Percentiles rank a stretch among this genome's conserved stretches.
These are phyloP conservation scores for Bombus affinis DNA, from an alignment of 1,140 invertebrate genomes.

Conservation along the genomic window DNA sequence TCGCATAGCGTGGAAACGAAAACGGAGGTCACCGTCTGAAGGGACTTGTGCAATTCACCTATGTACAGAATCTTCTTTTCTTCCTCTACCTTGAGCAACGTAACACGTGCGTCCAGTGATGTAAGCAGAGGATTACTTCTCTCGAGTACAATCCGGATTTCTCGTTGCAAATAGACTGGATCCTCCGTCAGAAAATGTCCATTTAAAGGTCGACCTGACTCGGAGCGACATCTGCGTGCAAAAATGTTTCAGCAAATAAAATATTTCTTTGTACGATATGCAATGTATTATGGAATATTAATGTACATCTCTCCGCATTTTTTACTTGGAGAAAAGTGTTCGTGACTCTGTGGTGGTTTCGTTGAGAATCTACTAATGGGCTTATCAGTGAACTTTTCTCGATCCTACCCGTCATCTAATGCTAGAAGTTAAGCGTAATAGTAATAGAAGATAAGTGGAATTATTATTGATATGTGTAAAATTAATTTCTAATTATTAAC, in stretches of 20 bases:
- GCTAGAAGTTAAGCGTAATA: too few species aligned
- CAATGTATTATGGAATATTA: neutral
- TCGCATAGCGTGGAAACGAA: slow-evolving; percentile 59
- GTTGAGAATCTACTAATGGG: too few species aligned
- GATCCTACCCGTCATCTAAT: too few species aligned
- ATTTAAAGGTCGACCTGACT: slow-evolving; percentile 47
- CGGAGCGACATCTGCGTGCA: neutral
- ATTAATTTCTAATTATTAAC: too few species aligned
- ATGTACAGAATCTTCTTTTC: slow-evolving; percentile 60
- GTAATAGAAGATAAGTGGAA: too few species aligned
- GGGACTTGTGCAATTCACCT: slow-evolving; percentile 74
- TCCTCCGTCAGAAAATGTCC: slow-evolving; percentile 45
- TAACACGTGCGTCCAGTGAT: slow-evolving; percentile 35
- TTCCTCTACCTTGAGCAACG: slow-evolving; percentile 35
- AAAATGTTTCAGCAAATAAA: neutral
- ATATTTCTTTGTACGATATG: neutral
- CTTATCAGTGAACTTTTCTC: too few species aligned
- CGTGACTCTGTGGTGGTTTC: too few species aligned
- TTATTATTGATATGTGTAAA: too few species aligned
- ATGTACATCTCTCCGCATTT: too few species aligned
- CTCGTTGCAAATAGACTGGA: slow-evolving; percentile 12
- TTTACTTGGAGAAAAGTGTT: too few species aligned
- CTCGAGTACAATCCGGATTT: slow-evolving; percentile 34
- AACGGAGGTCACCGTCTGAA: slow-evolving; percentile 77
- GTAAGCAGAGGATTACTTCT: slow-evolving; percentile 28